Evolutionary conservation across 2,888 invertebrate species (phyloP).

Genomic region (Heteromurus nitidus): DNA sequence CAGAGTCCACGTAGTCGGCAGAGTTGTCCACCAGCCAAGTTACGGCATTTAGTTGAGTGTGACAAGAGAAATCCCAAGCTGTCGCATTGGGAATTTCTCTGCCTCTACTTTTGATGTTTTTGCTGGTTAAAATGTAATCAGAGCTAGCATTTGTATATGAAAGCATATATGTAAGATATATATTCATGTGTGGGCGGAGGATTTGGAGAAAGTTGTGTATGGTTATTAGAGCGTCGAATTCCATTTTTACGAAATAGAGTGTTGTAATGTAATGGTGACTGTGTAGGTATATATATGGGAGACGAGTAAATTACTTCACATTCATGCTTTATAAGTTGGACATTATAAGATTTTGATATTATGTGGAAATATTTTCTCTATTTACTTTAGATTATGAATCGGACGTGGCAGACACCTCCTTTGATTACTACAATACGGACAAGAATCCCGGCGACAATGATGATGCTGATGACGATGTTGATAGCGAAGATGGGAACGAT

Average conservation of each 20-base stretch:
- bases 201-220: too few species aligned
- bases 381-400: constrained; percentile 42
- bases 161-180: too few species aligned
- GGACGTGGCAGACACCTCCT: constrained; percentile 24
- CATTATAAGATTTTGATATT: background rate
- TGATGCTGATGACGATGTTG: constrained; percentile 35
- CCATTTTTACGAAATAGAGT: background rate
- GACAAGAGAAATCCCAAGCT: constrained; percentile 55
- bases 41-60: too few species aligned
- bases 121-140: constrained; percentile 47
- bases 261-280: too few species aligned
- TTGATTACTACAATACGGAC: constrained; percentile 50
- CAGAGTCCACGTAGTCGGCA: background rate
- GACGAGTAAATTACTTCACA: too few species aligned
- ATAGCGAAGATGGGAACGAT: constrained; percentile 30
- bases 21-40: too few species aligned
- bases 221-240: background rate
- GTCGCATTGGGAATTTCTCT: constrained; percentile 40
- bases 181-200: too few species aligned
- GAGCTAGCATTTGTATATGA: too few species aligned
- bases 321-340: too few species aligned
- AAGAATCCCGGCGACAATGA: constrained; percentile 23
- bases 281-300: too few species aligned
- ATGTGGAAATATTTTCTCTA: constrained; percentile 20
- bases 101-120: constrained; percentile 5